A percentile compares a stretch with the other conserved stretches of the same genome.
phyloP scores from a whole-genome alignment of 2,113 vertebrate species.

The Microcebus lehilahytsara region DNA sequence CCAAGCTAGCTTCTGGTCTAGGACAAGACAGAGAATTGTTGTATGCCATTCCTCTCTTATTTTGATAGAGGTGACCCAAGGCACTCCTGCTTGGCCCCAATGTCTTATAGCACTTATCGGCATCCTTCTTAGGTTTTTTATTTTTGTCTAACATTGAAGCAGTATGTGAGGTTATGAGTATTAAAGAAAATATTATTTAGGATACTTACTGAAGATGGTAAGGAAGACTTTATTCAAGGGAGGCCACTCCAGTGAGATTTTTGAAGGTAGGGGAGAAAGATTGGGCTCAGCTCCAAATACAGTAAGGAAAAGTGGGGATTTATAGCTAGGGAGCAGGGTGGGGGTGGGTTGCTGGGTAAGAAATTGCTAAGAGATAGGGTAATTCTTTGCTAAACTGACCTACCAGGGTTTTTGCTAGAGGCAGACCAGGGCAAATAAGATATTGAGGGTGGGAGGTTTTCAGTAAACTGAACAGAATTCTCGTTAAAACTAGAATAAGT shows the following conservation, averaged over 20 bases:
- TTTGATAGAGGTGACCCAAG: background rate
- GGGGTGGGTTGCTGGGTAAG: too few relatives aligned
- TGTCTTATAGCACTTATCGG: background rate
- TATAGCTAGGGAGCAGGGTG: background rate
- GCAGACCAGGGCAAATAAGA: background rate
- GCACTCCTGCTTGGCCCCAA: background rate
- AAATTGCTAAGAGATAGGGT: background rate
- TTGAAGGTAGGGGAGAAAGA: background rate
- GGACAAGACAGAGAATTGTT: background rate
- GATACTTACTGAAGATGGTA: background rate
- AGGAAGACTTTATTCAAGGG: background rate
- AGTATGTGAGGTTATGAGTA: rapidly evolving
- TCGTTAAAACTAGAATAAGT: background rate
- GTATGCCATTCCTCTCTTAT: background rate
- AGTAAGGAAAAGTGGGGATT: background rate
- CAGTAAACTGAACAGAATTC: background rate
- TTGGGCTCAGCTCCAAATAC: background rate
- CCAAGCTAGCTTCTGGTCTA: background rate
- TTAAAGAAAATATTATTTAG: background rate
- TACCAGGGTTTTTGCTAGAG: background rate
- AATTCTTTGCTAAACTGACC: background rate
- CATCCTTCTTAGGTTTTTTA: too few relatives aligned
- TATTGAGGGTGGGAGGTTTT: background rate
- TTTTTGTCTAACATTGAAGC: background rate
- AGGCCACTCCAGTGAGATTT: background rate